Conservation (phyloP, 2,888 invertebrate genomes). For the Limenitis camilla region DNA sequence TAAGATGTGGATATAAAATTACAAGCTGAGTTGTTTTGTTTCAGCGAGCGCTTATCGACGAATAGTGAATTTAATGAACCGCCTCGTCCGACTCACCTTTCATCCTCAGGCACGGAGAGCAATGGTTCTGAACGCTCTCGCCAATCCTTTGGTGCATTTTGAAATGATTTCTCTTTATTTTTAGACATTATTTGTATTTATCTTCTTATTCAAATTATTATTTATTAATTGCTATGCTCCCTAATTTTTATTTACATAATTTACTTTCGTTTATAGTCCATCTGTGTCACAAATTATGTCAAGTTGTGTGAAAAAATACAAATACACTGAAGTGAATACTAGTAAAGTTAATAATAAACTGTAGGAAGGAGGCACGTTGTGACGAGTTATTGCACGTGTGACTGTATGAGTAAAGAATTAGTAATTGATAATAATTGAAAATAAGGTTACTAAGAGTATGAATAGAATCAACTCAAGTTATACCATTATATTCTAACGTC, state of each 20-base stretch:
- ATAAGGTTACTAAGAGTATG: slow-evolving; percentile 34
- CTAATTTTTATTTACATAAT: slow-evolving; percentile 1
- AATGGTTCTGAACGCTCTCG: slow-evolving; percentile 59
- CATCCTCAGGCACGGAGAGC: slow-evolving; percentile 66
- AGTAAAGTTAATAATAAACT: slow-evolving; percentile 40
- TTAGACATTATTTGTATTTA: slow-evolving; percentile 39
- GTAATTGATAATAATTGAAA: slow-evolving; percentile 36
- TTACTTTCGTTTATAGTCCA: slow-evolving; percentile 3
- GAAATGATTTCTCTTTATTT: slow-evolving; percentile 65
- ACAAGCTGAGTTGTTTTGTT: slow-evolving; percentile 47
- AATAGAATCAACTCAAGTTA: too few species aligned
- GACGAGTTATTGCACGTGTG: slow-evolving; percentile 27
- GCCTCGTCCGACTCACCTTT: slow-evolving; percentile 59
- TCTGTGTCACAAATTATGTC: too few species aligned
- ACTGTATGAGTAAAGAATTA: slow-evolving; percentile 47
- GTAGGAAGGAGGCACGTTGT: slow-evolving; percentile 32
- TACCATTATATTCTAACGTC: too few species aligned
- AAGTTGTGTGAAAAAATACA: neutral
- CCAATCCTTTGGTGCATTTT: slow-evolving; percentile 50
- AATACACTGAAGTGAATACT: slow-evolving; percentile 32
- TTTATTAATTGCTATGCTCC: neutral
- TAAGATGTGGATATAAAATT: slow-evolving; percentile 41
- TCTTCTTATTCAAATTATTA: neutral
- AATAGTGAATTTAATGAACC: slow-evolving; percentile 65
- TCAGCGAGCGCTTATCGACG: slow-evolving; percentile 46